phyloP scores from a whole-genome alignment of 2,797 vertebrate genomes.

The Tragopan temminckii region DNA sequence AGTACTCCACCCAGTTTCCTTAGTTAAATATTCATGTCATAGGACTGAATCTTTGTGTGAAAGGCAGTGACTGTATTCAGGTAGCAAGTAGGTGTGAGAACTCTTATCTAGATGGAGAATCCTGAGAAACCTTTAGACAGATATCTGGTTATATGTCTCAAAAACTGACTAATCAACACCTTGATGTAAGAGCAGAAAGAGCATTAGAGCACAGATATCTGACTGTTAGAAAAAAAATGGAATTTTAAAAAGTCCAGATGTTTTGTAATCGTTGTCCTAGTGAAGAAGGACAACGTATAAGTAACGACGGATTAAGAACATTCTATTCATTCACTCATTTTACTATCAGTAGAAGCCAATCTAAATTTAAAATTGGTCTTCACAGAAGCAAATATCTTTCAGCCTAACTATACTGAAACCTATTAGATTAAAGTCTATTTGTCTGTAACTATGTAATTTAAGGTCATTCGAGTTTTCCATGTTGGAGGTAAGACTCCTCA shows the following conservation, averaged over 20 bases:
- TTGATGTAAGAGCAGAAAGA: constrained; percentile 19
- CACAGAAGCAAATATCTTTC: not conserved
- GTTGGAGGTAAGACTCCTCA: not conserved
- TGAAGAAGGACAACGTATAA: not conserved
- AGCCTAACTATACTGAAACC: not conserved
- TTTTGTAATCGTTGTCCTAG: not conserved
- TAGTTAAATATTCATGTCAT: constrained; percentile 65
- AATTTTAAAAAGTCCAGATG: not conserved
- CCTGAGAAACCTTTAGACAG: constrained; percentile 63
- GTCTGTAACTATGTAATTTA: not conserved
- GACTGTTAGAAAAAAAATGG: not conserved
- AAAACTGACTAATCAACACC: constrained; percentile 66
- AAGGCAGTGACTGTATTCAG: constrained; percentile 44
- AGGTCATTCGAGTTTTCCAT: not conserved
- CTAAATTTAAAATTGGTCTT: constrained; percentile 11
- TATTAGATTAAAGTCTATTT: not conserved
- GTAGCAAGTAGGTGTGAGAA: constrained; percentile 75
- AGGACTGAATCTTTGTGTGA: constrained; percentile 61
- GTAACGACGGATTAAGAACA: not conserved
- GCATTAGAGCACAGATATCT: not conserved
- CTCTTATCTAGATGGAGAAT: constrained; percentile 72
- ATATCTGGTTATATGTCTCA: constrained; percentile 23
- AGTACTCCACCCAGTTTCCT: constrained; percentile 70
- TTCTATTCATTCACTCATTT: not conserved
- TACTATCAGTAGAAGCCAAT: constrained; percentile 12